Base-by-base conservation (phyloP, 2,113 vertebrate species). In the Camelus bactrianus region DNA sequence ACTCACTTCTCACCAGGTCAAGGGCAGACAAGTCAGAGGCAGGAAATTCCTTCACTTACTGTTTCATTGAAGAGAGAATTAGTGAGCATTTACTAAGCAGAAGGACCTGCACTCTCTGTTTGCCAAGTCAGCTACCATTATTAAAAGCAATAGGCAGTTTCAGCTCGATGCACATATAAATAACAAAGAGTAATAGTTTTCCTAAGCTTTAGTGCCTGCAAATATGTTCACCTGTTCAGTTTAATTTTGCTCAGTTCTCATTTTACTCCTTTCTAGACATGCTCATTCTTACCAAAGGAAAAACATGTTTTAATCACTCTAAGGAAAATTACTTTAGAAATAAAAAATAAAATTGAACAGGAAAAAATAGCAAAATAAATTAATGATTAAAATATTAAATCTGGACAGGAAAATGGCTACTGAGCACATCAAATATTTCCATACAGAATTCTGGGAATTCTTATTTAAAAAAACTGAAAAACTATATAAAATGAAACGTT, bases 311-410 rank as follows among this genome's bases (percentile, higher is more conserved):
- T 76, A 87, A 67, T 72, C 83, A 60, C 3, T 85, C 56, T n/a
- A 75, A 92, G 67, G 3, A 67, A 95, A 90, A 77, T 73, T 56
- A 84, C 30, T 91, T 95, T 86, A 91, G 52, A 94, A 62, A 91
- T 90, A 8, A 62, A 60, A 52, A 93, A 42, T 42, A 42, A 86
- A 62, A 20, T 35, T 48, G 14, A 95, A 83, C 48, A 83, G 22
- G 62, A 67, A 22, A 82, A 52, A 62, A 42, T 5, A 83, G 19
- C 7, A 91, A 93, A 86, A 50, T 48, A 81, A 75, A 38, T 69
- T 32, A 94, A 35, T 89, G 56, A 86, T 88, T 14, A 32, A 83
- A 90, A 92, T 64, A 28, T 91, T 46, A 64, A 91, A 77, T 79
- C 42, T 81, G 42, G 32, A 76, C 11, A 93, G 16, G 60, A 86